A percentile compares a stretch with the other conserved stretches of the same genome.
phyloP scores from a whole-genome alignment of 2,113 vertebrate genomes.

The Podarcis raffonei region DNA sequence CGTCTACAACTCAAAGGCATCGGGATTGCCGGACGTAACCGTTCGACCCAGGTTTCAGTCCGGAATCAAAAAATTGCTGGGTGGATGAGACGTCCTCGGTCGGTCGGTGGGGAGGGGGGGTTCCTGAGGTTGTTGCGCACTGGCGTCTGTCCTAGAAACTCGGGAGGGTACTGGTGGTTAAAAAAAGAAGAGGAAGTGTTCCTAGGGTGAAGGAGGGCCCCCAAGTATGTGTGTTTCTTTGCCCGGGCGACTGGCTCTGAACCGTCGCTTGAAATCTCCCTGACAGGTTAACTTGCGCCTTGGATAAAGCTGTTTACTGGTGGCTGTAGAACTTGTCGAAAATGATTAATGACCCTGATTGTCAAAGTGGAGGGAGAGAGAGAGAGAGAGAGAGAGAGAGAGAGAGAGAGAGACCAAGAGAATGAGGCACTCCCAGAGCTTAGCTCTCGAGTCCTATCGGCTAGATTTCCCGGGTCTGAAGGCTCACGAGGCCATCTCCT shows the following conservation, averaged over 20 bases:
- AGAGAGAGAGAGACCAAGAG: not conserved
- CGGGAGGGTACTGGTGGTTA: no score
- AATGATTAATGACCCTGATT: constrained; percentile 45
- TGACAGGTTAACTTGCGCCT: not conserved
- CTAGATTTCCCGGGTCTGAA: not conserved
- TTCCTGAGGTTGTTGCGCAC: not conserved
- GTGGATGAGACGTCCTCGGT: not conserved
- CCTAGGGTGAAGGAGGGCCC: not conserved
- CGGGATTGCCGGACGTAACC: not conserved
- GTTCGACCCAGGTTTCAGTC: not conserved
- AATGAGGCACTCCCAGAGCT: not conserved
- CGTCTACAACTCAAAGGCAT: not conserved
- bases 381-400: no score
- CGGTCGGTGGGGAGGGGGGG: not conserved
- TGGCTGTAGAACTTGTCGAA: constrained; percentile 50
- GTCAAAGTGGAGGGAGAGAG: not conserved
- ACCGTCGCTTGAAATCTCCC: not conserved
- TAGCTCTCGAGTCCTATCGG: not conserved
- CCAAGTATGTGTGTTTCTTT: not conserved
- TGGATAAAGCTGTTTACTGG: constrained; percentile 45
- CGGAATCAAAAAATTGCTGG: not conserved
- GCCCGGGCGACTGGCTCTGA: not conserved
- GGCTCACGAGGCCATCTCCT: not conserved
- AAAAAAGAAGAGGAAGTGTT: not conserved
- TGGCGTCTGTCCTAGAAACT: not conserved